Conservation (phyloP, 2,797 vertebrate genomes). For the Antrozous pallidus region DNA sequence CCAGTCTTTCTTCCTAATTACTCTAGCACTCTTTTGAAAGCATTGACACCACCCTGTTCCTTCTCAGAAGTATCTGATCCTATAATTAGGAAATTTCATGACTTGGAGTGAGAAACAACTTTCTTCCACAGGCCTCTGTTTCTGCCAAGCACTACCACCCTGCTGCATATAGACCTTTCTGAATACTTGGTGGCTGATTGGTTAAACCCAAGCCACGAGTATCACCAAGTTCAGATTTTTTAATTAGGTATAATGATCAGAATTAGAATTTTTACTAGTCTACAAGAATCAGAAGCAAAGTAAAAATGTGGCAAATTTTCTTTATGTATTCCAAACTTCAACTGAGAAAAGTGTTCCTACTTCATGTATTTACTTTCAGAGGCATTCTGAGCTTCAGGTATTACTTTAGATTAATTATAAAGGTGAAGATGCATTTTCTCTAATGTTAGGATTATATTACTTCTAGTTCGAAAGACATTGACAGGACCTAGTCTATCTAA, state of each 20-base stretch:
- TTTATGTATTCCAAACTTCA: slow-evolving; percentile 3
- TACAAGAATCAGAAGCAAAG: neutral
- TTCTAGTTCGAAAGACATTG: neutral
- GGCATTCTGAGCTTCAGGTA: neutral
- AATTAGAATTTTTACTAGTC: neutral
- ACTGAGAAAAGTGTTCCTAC: neutral
- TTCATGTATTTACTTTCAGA: neutral
- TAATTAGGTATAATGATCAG: neutral
- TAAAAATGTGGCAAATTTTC: neutral
- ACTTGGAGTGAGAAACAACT: neutral
- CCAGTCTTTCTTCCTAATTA: neutral
- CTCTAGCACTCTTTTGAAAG: neutral
- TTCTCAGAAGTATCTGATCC: neutral
- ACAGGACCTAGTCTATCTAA: neutral
- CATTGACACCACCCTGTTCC: neutral
- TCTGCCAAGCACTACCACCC: neutral
- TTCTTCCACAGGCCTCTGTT: neutral
- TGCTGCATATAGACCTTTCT: neutral
- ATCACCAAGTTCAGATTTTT: neutral
- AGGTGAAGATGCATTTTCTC: neutral
- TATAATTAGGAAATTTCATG: neutral
- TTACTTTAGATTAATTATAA: neutral
- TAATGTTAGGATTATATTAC: neutral
- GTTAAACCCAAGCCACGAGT: neutral
- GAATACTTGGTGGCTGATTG: neutral